Evolutionary conservation across 2,113 vertebrate genomes (phyloP).

Genomic region (Tenrec ecaudatus): DNA sequence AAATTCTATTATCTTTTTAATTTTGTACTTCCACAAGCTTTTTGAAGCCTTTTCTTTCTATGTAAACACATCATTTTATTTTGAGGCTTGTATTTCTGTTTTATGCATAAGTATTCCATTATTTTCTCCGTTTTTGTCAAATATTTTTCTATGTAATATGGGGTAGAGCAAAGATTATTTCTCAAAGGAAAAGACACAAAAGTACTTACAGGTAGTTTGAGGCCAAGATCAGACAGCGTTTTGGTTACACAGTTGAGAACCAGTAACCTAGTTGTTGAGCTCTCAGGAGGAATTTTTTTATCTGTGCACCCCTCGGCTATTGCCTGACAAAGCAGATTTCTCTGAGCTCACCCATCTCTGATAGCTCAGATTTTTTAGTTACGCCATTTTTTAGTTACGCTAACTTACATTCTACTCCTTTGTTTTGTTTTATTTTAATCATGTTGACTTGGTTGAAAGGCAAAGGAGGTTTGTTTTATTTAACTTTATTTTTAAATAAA

Average conservation of each 20-base stretch:
- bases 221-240: constrained; percentile 47
- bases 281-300: constrained; percentile 40
- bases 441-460: constrained; percentile 36
- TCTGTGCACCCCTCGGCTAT: not conserved
- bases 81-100: not conserved
- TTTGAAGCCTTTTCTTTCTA: not conserved
- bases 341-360: constrained; percentile 36
- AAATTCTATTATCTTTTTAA: too few species aligned
- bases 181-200: constrained; percentile 53
- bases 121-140: constrained; percentile 42
- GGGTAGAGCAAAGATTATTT: constrained; percentile 30
- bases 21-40: too few species aligned
- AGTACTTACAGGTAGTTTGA: constrained; percentile 54
- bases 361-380: constrained; percentile 25
- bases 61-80: constrained; percentile 52
- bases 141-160: constrained; percentile 33
- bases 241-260: constrained; percentile 53
- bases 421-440: constrained; percentile 52
- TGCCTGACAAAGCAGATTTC: constrained; percentile 32
- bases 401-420: constrained; percentile 2
- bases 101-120: not conserved
- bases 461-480: not conserved
- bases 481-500: not conserved
- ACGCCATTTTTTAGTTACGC: constrained; percentile 35
- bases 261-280: constrained; percentile 33